These are phyloP conservation scores for Lepidostoma basale DNA, from an alignment of 1,140 invertebrate genomes.

Conservation along the genomic window DNA sequence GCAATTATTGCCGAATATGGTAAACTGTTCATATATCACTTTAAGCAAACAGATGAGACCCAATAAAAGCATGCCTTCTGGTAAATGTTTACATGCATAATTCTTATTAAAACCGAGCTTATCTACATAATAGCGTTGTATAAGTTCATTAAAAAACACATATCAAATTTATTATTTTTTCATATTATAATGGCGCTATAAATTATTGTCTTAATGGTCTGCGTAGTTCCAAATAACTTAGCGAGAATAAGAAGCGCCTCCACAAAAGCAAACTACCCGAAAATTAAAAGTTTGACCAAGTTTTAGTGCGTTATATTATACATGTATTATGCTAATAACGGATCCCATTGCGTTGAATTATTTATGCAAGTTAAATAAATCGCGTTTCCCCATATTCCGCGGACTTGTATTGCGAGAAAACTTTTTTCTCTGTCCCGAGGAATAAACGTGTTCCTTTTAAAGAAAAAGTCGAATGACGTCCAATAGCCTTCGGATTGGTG, in stretches of 20 bases:
- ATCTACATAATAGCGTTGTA: not conserved
- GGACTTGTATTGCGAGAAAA: slow-evolving; percentile 9
- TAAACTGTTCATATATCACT: not conserved
- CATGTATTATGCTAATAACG: slow-evolving; percentile 20
- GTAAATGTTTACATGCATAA: slow-evolving; percentile 18
- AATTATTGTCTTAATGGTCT: slow-evolving; percentile 15
- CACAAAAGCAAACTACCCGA: not conserved
- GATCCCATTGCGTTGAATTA: slow-evolving; percentile 12
- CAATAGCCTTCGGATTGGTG: slow-evolving; percentile 32
- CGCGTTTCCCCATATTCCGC: not conserved
- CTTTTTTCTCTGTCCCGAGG: slow-evolving; percentile 5
- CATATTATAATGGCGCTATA: slow-evolving; percentile 13
- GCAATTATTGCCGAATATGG: not conserved
- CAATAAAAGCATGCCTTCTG: not conserved
- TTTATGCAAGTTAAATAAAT: slow-evolving; percentile 27
- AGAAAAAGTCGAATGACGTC: slow-evolving; percentile 17
- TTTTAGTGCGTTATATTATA: slow-evolving; percentile 14
- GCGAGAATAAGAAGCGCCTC: not conserved
- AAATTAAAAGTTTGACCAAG: slow-evolving; percentile 29
- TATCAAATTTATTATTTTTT: slow-evolving; percentile 3
- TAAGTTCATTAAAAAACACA: slow-evolving; percentile 16
- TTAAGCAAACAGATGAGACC: not conserved
- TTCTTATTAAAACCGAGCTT: not conserved
- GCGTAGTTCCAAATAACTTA: slow-evolving; percentile 1
- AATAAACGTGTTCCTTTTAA: slow-evolving; percentile 25